Evolutionary conservation across 2,888 invertebrate species (phyloP), one percentile per base, ranked within the genome.

Genomic region (Caenorhabditis parvicauda): DNA sequence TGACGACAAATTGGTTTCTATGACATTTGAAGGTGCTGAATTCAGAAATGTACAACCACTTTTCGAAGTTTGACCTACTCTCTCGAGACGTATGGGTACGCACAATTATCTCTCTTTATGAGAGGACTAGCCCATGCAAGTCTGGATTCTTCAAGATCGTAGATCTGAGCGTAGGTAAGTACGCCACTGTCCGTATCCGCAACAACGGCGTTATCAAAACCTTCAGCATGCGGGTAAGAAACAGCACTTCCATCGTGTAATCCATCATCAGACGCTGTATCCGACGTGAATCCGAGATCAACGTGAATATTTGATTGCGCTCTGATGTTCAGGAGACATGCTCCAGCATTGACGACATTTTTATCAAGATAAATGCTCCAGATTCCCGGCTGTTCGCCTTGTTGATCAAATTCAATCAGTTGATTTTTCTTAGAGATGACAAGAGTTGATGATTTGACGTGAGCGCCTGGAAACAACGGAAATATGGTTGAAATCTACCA

Each of bases 51-150:
- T 12, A 49, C 44, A 2, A 28, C 5, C 43, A 19, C 7, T 47
- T 6, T 32, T 29, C n/a, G 14, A 5, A 6, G 28, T 19, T 32
- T 17, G 6, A 43, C 9, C 4, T 22, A 25, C 19, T 43, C 17
- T 12, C 50, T 14, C 7, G 69, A 60, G 25, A 70, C 54, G 53
- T 61, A 72, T 12, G 53, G 43, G 37, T 67, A 72, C n/a, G 63
- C 51, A 55, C 72, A 72, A 19, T 51, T 50, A 29, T 51, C 45
- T 28, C 72, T 41, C 9, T 47, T 43, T 19, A 67, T 47, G 27
- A 72, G 35, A 2, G 70, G 70, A 38, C 70, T 67, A n/a, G 68
- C 60, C 67, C 66, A 72, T n/a, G 61, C 50, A 29, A 72, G 51
- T 27, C 47, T 49, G 6, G 66, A 59, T n/a, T 70, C 72, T 12